Evolutionary conservation across 1,140 invertebrate species (phyloP), one percentile per base, ranked within the genome.

Genomic region (Notospermus geniculatus): DNA sequence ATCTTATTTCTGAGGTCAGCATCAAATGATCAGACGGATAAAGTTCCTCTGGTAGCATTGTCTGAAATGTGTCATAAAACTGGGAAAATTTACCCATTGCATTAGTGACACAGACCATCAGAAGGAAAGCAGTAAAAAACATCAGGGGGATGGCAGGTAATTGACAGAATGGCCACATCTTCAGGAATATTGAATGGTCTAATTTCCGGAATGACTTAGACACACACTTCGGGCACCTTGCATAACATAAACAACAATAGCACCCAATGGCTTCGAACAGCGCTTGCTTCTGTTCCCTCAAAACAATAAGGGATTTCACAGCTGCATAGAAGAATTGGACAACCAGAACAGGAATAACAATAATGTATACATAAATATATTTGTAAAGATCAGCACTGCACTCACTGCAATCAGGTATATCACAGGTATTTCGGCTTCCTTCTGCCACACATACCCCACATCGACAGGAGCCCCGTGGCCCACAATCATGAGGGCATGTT

Each of bases 21-120:
- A 75, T 67, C 32, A 74, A 46, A 62, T 76, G 74, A 63, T 76
- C 74, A 11, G 74, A 76, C n/a, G 72, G 71, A 65, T 67, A 71
- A 46, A 63, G 65, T 54, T 74, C 74, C 63, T 76, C 74, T 32
- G 63, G 55, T 58, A 74, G 62, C 17, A 71, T 54, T 36, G 17
- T 59, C 60, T 65, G 60, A 13, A 69, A 54, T 15, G 60, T 66
- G 22, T 67, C 55, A 25, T 73, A 52, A 30, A 53, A 57, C 27
- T 46, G n/a, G 19, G 19, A 23, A 45, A 75, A 71, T n/a, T 28
- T n/a, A 19, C 57, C 25, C 13, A 11, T 27, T 17, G 58, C 54
- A 15, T 22, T 50, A 46, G 53, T 39, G 2, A 55, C 36, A 30
- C 56, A 56, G 1, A 65, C 7, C n/a, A 62, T 32, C 19, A 67